Percentiles rank a stretch among this genome's conserved stretches.
Evolutionary conservation across 2,113 vertebrate genomes (phyloP).

Genomic region (Myotis davidii): DNA sequence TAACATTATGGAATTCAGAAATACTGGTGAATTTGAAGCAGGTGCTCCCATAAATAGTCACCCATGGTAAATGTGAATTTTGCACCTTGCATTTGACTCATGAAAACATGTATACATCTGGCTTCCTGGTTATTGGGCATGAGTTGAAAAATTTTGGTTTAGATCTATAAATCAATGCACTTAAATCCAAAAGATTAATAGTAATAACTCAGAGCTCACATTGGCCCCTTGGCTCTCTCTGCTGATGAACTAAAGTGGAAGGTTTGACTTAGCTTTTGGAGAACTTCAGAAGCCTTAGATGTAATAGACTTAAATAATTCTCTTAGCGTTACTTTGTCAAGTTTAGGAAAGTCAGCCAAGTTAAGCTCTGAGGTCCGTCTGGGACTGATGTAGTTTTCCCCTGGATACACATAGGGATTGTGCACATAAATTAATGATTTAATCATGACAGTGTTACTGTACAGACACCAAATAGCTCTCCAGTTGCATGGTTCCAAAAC

Average conservation of each 20-base stretch:
- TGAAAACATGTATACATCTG: constrained; percentile 44
- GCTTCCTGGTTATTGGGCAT: not conserved
- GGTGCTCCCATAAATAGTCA: not conserved
- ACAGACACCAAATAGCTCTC: not conserved
- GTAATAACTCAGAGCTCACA: not conserved
- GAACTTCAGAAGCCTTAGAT: constrained; percentile 53
- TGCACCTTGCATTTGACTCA: constrained; percentile 23
- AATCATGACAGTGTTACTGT: constrained; percentile 33
- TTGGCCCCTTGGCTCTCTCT: not conserved
- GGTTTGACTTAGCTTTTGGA: constrained; percentile 10
- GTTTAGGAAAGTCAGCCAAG: constrained; percentile 59
- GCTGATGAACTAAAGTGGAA: constrained; percentile 49
- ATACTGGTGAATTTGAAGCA: constrained; percentile 31
- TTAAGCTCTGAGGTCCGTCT: constrained; percentile 56
- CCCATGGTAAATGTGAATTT: not conserved
- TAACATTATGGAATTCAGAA: constrained; percentile 27
- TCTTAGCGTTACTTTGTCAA: constrained; percentile 54
- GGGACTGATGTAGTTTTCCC: constrained; percentile 14
- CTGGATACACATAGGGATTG: not conserved
- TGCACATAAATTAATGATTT: constrained; percentile 51
- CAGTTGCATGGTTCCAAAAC: constrained; percentile 13
- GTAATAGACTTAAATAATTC: constrained; percentile 44
- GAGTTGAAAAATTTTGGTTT: not conserved
- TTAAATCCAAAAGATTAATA: constrained; percentile 24
- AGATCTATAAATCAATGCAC: constrained; percentile 50